phyloP scores from a whole-genome alignment of 2,113 vertebrate species.

The Epinephelus moara region DNA sequence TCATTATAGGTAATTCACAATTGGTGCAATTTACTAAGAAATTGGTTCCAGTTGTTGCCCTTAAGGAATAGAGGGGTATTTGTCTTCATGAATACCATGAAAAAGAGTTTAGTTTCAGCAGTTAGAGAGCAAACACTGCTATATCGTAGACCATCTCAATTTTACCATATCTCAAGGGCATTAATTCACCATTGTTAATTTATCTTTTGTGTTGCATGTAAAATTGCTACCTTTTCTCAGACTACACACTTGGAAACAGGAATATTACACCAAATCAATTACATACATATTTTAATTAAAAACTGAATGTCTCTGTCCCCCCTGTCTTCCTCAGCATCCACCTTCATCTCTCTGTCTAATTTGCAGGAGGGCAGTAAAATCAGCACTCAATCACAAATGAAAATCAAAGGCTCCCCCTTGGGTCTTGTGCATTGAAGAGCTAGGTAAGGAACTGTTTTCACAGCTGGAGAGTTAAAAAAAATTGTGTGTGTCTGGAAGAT shows the following conservation, averaged over 20 bases:
- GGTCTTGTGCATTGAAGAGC: conserved; percentile 8
- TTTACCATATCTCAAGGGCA: background rate
- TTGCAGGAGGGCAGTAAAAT: conserved; percentile 45
- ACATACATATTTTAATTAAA: background rate
- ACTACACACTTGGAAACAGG: background rate
- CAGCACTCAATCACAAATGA: conserved; percentile 36
- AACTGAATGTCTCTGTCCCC: background rate
- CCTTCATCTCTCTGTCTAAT: background rate
- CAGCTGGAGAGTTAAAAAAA: conserved; percentile 65
- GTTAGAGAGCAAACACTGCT: background rate
- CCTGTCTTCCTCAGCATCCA: background rate
- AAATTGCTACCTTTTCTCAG: background rate
- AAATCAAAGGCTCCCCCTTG: conserved; percentile 45
- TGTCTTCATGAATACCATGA: conserved; percentile 2
- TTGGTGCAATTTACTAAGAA: conserved; percentile 47
- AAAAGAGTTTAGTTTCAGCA: background rate
- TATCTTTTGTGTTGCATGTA: background rate
- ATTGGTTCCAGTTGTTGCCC: conserved; percentile 54
- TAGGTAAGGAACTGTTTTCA: conserved; percentile 57
- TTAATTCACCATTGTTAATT: background rate
- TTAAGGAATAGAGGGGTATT: conserved; percentile 7
- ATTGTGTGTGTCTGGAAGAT: conserved; percentile 36
- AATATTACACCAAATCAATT: background rate
- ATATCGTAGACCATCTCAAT: background rate
- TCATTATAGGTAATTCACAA: conserved; percentile 21